These are phyloP conservation scores for Drosophila gunungcola DNA, from an alignment of 1,140 invertebrate species.

Conservation along the genomic window DNA sequence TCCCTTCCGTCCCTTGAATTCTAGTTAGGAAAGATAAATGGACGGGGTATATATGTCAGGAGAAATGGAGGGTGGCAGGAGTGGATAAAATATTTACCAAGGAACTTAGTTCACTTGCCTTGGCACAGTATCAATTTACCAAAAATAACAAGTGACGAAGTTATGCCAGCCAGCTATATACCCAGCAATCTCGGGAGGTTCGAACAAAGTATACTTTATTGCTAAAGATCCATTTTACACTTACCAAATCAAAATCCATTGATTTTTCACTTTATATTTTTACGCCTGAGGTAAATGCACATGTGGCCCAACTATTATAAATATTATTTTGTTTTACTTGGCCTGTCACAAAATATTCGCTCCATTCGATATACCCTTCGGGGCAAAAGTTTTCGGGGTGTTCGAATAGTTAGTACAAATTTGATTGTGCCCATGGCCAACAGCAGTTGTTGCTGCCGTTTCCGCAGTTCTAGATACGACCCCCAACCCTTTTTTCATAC, in stretches of 20 bases:
- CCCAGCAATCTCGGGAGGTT: too few relatives aligned
- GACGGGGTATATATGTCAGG: conserved; percentile 23
- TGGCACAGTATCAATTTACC: conserved; percentile 74
- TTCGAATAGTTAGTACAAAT: conserved; percentile 56
- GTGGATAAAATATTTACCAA: conserved; percentile 44
- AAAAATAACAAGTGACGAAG: conserved; percentile 51
- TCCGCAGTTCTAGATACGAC: conserved; percentile 35
- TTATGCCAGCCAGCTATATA: too few relatives aligned
- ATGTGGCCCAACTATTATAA: background rate
- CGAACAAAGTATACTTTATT: too few relatives aligned
- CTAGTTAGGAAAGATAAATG: conserved; percentile 27
- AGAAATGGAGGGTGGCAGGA: conserved; percentile 6
- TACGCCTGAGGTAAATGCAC: background rate
- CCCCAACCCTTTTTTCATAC: conserved; percentile 18
- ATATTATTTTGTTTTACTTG: background rate
- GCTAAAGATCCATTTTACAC: too few relatives aligned
- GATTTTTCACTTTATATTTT: background rate
- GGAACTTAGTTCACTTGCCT: conserved; percentile 47
- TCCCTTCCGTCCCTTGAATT: conserved; percentile 15
- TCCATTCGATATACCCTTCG: conserved; percentile 19
- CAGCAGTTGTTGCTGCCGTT: conserved; percentile 30
- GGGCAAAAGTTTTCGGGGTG: conserved; percentile 3
- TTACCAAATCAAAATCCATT: background rate
- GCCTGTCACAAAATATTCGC: background rate
- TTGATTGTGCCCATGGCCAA: conserved; percentile 46